These are phyloP conservation scores for Parnassius smintheus DNA, from an alignment of 2,888 invertebrate species.

Conservation along the genomic window DNA sequence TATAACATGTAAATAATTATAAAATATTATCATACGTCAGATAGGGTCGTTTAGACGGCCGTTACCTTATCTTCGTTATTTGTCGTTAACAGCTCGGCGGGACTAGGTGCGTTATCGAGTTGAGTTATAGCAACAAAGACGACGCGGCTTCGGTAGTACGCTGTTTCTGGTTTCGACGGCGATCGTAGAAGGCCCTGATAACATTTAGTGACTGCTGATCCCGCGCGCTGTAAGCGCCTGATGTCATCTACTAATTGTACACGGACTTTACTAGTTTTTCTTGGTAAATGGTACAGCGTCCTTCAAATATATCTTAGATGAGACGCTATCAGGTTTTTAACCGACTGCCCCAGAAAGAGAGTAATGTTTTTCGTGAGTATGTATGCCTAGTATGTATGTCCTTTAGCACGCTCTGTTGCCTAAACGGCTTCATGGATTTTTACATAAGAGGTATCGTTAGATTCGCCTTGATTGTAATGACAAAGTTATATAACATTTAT, in stretches of 20 bases:
- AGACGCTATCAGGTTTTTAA: too few species aligned
- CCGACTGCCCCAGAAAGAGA: too few species aligned
- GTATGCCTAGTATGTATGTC: too few species aligned
- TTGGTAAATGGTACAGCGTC: constrained; percentile 1
- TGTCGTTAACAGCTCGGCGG: constrained; percentile 73
- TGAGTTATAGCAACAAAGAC: constrained; percentile 68
- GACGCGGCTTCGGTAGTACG: constrained; percentile 40
- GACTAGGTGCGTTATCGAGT: constrained; percentile 64
- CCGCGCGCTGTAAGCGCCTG: constrained; percentile 35
- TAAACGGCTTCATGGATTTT: too few species aligned
- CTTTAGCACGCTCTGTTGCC: too few species aligned
- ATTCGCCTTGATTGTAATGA: too few species aligned
- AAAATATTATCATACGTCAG: constrained; percentile 74
- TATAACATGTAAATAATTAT: constrained; percentile 77
- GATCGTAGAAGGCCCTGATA: constrained; percentile 54
- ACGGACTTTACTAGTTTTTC: not conserved
- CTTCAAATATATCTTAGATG: not conserved
- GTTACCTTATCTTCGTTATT: constrained; percentile 75
- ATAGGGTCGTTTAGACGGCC: constrained; percentile 75
- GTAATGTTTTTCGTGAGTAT: too few species aligned
- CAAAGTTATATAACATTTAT: too few species aligned
- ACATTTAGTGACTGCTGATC: constrained; percentile 44
- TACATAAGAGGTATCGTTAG: too few species aligned
- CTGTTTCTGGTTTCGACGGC: constrained; percentile 61
- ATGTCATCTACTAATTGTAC: constrained; percentile 36